Evolutionary conservation across 2,888 invertebrate genomes (phyloP), one percentile per base, ranked within the genome.

Genomic region (Lysandra bellargus): DNA sequence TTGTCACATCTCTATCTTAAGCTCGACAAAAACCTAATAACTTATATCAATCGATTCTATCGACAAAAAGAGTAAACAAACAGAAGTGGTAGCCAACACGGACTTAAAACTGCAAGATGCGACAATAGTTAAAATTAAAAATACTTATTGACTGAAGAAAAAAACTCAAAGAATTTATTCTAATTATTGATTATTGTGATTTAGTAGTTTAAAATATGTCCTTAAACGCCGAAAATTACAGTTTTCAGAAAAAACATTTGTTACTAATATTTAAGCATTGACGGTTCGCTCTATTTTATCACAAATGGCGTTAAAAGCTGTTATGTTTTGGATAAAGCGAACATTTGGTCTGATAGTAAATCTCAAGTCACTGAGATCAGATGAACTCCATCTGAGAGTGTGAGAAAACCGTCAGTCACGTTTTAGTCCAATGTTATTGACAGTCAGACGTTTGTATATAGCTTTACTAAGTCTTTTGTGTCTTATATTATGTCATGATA

Each of bases 31-130:
- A 83, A 83, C 80, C 80, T 81, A 84, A 84, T 83, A 83, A 83
- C 82, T 83, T 80, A 84, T 83, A 87, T 87, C 86, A 82, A 86
- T 87, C 86, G 86, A 88, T 89, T 88, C 87, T 84, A 84, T 85
- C 85, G 83, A 85, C 79, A 91, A 92, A 92, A 92, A 91, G 88
- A 82, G 86, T 89, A 91, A 90, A 90, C 88, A 91, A 91, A 90
- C 87, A 86, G 81, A 83, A 80, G 86, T 87, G 86, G 85, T 57
- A 86, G 85, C 86, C 85, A 72, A 81, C 82, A 73, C 72, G 80
- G 82, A 80, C 69, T 75, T 85, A 86, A 79, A 81, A 80, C 4
- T 33, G 80, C 88, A 88, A 81, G 90, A 91, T 83, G 85, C 79
- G 87, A 30, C 84, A 57, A 57, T 60, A 14, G 9, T 4, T 12